phyloP scores from a whole-genome alignment of 2,888 invertebrate genomes.

The Entomobrya multifasciata region DNA sequence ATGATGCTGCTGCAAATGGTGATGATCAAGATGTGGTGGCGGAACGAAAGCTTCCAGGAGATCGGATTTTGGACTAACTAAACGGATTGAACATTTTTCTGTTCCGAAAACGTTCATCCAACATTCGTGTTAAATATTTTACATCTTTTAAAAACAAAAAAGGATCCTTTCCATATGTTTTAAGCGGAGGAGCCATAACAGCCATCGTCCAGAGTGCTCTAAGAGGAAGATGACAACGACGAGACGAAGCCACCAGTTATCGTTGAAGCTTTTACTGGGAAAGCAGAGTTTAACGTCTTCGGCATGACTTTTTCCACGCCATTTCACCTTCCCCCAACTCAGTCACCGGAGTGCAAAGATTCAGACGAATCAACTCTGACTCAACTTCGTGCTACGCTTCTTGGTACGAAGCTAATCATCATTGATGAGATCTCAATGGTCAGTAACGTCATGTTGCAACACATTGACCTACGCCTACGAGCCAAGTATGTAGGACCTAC shows the following conservation, averaged over 20 bases:
- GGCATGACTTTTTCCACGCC: constrained; percentile 79
- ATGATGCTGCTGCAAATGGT: not conserved
- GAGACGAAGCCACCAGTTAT: constrained; percentile 5
- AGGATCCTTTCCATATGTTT: constrained; percentile 77
- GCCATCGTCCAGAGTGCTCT: constrained; percentile 72
- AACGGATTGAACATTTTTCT: no score
- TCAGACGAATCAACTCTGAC: not conserved
- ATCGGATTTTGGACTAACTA: not conserved
- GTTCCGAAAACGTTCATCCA: constrained; percentile 59
- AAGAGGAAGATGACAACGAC: not conserved
- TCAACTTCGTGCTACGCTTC: not conserved
- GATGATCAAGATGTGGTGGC: constrained; percentile 11
- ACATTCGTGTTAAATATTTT: constrained; percentile 70
- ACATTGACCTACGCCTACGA: constrained; percentile 58
- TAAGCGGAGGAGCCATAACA: constrained; percentile 79
- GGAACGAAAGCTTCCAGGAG: not conserved
- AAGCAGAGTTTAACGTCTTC: constrained; percentile 79
- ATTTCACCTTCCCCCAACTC: constrained; percentile 70
- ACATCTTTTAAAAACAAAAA: constrained; percentile 65
- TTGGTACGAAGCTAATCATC: constrained; percentile 18
- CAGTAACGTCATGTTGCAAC: not conserved
- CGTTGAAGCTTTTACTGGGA: constrained; percentile 77
- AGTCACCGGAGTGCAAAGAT: no score
- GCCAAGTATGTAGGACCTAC: constrained; percentile 39
- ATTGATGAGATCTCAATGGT: no score